These are phyloP conservation scores for Sisor rabdophorus DNA, from an alignment of 2,113 vertebrate genomes.

Conservation along the genomic window DNA sequence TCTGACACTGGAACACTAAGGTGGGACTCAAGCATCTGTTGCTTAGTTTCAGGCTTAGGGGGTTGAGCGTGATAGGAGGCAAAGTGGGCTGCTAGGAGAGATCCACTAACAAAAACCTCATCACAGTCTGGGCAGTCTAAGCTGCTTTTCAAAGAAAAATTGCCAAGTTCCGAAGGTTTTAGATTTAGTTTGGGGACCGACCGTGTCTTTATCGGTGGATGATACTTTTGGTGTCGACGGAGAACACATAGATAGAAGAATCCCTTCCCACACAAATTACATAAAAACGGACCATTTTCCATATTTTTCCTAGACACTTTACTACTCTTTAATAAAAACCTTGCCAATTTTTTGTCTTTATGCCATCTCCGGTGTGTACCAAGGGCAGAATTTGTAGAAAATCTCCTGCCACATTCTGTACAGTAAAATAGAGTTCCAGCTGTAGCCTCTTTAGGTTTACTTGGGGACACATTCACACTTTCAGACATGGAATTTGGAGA, in stretches of 20 bases:
- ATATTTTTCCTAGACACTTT: conserved; percentile 46
- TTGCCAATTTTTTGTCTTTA: conserved; percentile 59
- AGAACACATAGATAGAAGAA: conserved; percentile 68
- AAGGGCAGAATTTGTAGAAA: conserved; percentile 67
- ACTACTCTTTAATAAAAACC: conserved; percentile 52
- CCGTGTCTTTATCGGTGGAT: conserved; percentile 42
- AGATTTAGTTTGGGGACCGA: conserved; percentile 9
- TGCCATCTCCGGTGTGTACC: conserved; percentile 71
- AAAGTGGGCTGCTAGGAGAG: conserved; percentile 49
- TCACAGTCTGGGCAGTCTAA: conserved; percentile 53
- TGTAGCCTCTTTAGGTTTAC: neutral
- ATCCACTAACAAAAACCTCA: conserved; percentile 49
- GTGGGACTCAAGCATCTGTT: neutral
- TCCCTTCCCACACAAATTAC: conserved; percentile 61
- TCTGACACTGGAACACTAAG: neutral
- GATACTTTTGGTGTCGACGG: conserved; percentile 62
- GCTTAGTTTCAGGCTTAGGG: conserved; percentile 15
- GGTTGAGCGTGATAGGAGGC: conserved; percentile 46
- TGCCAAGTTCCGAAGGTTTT: neutral
- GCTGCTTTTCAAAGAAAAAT: neutral
- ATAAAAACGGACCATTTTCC: conserved; percentile 58
- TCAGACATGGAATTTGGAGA: conserved; percentile 35
- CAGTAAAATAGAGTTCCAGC: conserved; percentile 60
- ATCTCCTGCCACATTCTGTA: conserved; percentile 67
- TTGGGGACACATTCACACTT: conserved; percentile 38